phyloP scores from a whole-genome alignment of 2,113 vertebrate genomes.

The Psophia crepitans region DNA sequence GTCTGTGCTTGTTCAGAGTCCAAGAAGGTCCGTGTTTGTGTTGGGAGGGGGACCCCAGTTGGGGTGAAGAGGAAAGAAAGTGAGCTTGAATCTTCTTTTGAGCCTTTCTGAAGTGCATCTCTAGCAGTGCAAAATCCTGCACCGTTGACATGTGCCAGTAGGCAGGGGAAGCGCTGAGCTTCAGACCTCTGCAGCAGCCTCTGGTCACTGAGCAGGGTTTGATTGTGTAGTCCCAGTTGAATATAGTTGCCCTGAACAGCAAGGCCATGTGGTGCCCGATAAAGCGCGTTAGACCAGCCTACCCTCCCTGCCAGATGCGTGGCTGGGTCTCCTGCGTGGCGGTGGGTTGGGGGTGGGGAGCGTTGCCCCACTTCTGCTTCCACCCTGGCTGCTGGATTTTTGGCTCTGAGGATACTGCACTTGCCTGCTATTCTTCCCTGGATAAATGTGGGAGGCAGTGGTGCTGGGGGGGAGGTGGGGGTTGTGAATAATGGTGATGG shows the following conservation, averaged over 20 bases:
- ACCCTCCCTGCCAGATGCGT: fast-evolving
- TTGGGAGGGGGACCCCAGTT: not conserved
- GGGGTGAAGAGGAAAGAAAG: not conserved
- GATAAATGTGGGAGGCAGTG: not conserved
- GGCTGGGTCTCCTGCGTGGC: not conserved
- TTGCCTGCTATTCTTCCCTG: constrained; percentile 20
- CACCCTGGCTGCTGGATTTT: not conserved
- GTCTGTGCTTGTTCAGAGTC: not conserved
- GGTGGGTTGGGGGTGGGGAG: not conserved
- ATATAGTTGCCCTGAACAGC: not conserved
- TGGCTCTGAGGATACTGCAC: not conserved
- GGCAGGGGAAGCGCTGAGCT: not conserved
- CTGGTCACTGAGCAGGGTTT: not conserved
- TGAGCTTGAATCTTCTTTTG: not conserved
- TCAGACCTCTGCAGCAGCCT: constrained; percentile 19
- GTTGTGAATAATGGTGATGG: constrained; percentile 58
- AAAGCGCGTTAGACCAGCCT: not conserved
- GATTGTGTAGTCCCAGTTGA: not conserved
- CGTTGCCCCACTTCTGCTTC: not conserved
- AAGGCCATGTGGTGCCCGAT: fast-evolving
- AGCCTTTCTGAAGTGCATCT: not conserved
- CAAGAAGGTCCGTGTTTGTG: not conserved
- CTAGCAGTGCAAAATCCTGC: not conserved
- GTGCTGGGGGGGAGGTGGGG: constrained; percentile 13
- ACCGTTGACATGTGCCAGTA: not conserved